Percentiles rank a stretch among this genome's conserved stretches.
Evolutionary conservation across 2,797 vertebrate species (phyloP).

Genomic region (Lemur catta): DNA sequence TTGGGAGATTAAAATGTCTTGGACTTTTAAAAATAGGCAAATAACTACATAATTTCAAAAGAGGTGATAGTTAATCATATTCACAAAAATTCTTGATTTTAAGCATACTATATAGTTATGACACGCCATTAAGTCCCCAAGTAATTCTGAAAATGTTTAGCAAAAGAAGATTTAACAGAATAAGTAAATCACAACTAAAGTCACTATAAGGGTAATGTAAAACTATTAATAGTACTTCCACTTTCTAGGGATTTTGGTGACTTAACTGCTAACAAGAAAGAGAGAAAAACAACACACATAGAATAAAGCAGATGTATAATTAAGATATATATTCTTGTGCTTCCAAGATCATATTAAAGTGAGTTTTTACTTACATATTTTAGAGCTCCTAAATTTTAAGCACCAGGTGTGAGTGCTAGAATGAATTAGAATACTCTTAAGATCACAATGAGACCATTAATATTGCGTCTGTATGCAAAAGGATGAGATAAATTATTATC

Average conservation of each 20-base stretch:
- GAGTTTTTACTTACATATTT: background rate
- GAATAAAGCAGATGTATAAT: background rate
- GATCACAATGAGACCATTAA: conserved; percentile 3
- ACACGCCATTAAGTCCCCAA: background rate
- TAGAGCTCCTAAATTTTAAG: conserved; percentile 37
- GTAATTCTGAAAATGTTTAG: conserved; percentile 53
- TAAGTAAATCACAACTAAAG: conserved; percentile 46
- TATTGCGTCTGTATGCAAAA: background rate
- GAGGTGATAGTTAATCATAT: conserved; percentile 10
- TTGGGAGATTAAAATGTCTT: conserved; percentile 54
- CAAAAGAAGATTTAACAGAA: conserved; percentile 30
- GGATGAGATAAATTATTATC: conserved; percentile 31
- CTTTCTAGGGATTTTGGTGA: conserved; percentile 34
- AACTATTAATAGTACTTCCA: background rate
- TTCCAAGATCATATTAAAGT: background rate
- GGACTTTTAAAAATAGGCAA: conserved; percentile 37
- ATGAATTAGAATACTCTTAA: conserved; percentile 14
- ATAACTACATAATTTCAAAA: conserved; percentile 48
- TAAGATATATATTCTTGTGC: background rate
- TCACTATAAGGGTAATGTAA: conserved; percentile 7
- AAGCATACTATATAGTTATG: background rate
- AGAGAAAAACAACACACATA: background rate
- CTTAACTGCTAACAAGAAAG: conserved; percentile 5
- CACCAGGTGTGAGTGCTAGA: background rate
- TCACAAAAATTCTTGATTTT: conserved; percentile 34